Evolutionary conservation across 1,140 invertebrate species (phyloP), one percentile per base, ranked within the genome.

Genomic region (Leptestheria dahalacensis): DNA sequence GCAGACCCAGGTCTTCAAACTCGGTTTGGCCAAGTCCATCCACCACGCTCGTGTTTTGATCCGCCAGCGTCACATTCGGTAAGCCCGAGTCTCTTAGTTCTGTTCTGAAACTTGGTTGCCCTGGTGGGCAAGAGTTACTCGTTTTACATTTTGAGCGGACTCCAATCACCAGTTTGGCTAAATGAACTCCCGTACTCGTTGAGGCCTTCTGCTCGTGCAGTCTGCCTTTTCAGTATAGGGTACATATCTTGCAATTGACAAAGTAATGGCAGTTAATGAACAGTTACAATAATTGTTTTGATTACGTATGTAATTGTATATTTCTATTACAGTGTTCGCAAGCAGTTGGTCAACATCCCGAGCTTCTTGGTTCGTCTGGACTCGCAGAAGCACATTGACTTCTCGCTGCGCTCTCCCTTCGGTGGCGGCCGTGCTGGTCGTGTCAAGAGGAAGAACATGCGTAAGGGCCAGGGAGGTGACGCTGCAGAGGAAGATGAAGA

Each of bases 351-450:
- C 62, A 99, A 99, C 75, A 93, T 99, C 68, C 97, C 97, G 61
- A 97, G 93, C 12, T 99, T 98, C 75, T 83, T 98, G 65, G 96
- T 99, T 6, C 84, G 97, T 52, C 75, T 99, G 72, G 97, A 99
- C 72, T 97, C 92, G 0, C 94, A 98, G 74, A 99, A 99, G 73
- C 96, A 99, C 80, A 99, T 99, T 70, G 94, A 99, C 80, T 99
- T 99, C 83, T 94, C 93, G 1, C 76, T 97, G 66, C 96, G 94
- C 72, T 98, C 94, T 60, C 95, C 97, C 64, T 98, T 97, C 79
- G 95, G 95, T 76, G 92, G 95, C 77, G 96, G 96, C 67, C 82
- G 94, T 59, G 86, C 94, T 64, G 96, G 97, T 60, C 95, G 96
- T 75, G 96, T 99, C 66, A 99, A 99, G 94, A 93, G 97, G 87